Percentiles rank a stretch among this genome's conserved stretches.
Conservation (phyloP, 2,113 vertebrate genomes). For the Indri indri region DNA sequence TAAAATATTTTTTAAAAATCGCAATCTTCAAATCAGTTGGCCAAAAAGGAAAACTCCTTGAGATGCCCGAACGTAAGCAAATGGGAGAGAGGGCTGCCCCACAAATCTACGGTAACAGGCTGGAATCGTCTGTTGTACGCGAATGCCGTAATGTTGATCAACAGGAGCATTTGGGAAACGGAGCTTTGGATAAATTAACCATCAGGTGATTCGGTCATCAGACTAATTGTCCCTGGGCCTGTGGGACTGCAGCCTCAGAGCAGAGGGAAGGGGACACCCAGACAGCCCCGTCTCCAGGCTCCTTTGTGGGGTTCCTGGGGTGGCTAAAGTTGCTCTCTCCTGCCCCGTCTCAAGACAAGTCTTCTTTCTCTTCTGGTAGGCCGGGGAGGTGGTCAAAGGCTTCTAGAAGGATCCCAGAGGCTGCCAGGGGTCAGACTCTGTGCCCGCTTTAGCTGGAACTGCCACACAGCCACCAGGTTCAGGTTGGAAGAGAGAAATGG, state of each 20-base stretch:
- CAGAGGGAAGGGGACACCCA: accelerated
- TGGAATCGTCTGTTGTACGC: accelerated
- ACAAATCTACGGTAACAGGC: accelerated
- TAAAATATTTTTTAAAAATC: not conserved
- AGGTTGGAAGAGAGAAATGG: not conserved
- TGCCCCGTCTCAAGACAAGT: not conserved
- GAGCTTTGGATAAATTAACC: not conserved
- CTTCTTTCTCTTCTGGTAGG: not conserved
- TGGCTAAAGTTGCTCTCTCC: not conserved
- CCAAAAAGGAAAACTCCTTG: not conserved
- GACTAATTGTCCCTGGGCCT: not conserved
- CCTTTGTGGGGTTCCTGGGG: not conserved
- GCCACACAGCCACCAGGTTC: not conserved
- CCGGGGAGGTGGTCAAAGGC: not conserved
- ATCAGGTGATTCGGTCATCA: not conserved
- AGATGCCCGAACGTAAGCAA: not conserved
- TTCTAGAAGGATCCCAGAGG: not conserved
- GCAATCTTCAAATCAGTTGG: not conserved
- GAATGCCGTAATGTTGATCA: not conserved
- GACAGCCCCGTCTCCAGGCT: not conserved
- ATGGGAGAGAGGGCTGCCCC: not conserved
- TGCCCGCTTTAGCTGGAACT: not conserved
- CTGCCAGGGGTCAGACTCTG: accelerated
- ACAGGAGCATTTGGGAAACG: not conserved
- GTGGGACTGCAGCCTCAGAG: not conserved